Evolutionary conservation across 1,140 invertebrate species (phyloP).

Genomic region (Trichonephila inaurata): DNA sequence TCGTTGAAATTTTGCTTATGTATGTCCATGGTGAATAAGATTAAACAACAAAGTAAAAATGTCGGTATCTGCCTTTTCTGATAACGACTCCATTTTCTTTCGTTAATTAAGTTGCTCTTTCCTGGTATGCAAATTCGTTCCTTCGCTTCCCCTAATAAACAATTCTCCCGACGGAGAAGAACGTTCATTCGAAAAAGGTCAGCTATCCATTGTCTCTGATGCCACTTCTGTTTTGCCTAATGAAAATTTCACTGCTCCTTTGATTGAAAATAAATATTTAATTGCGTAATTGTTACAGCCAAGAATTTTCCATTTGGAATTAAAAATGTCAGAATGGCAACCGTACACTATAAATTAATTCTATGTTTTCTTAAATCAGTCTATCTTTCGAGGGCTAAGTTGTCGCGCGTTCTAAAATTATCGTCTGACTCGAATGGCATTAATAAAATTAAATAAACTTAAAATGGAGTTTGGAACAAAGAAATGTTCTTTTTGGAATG

Average conservation of each 20-base stretch:
- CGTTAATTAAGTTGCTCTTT: conserved; percentile 4
- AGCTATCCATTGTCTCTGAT: conserved; percentile 16
- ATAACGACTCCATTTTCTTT: conserved; percentile 22
- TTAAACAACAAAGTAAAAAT: background rate
- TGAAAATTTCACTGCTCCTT: conserved; percentile 37
- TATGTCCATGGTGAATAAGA: background rate
- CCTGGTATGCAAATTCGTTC: conserved; percentile 1
- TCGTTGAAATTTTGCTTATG: background rate
- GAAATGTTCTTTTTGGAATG: background rate
- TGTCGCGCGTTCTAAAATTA: background rate
- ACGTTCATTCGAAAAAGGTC: background rate
- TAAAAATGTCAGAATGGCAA: conserved; percentile 1
- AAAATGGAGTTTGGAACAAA: background rate
- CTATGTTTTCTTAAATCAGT: background rate
- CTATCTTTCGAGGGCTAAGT: background rate
- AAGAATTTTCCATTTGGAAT: conserved; percentile 39
- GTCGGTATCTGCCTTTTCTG: background rate
- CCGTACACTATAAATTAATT: background rate
- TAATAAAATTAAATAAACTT: conserved; percentile 16
- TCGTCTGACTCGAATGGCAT: conserved; percentile 2
- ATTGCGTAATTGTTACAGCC: background rate
- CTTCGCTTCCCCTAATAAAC: background rate
- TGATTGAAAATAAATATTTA: conserved; percentile 58
- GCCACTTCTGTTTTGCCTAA: conserved; percentile 29
- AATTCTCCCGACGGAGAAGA: background rate